Percentiles rank a stretch among this genome's conserved stretches.
These are phyloP conservation scores for Siphlonurus alternatus DNA, from an alignment of 2,888 invertebrate genomes.

Conservation along the genomic window DNA sequence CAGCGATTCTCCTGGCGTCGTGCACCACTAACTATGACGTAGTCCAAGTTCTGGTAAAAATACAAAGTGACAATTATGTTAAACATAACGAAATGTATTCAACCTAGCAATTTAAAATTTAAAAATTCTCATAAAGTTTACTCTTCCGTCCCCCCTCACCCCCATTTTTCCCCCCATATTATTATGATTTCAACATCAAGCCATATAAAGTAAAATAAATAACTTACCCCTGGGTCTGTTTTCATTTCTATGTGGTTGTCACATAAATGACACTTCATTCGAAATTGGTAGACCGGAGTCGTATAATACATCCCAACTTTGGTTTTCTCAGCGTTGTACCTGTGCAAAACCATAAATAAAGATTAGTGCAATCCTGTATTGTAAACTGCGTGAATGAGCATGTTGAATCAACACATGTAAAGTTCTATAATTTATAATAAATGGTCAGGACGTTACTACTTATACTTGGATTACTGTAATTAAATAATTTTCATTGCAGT, in stretches of 20 bases:
- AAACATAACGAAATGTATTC: background rate
- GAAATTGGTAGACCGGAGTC: conserved; percentile 93
- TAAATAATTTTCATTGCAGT: too few relatives aligned
- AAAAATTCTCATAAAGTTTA: too few relatives aligned
- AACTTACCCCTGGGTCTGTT: conserved; percentile 85
- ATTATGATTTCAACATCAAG: too few relatives aligned
- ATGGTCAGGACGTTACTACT: too few relatives aligned
- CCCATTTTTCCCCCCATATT: too few relatives aligned
- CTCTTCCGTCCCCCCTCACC: too few relatives aligned
- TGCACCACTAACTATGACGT: conserved; percentile 88
- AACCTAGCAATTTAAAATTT: too few relatives aligned
- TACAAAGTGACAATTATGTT: conserved; percentile 16
- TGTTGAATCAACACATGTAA: too few relatives aligned
- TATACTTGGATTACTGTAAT: too few relatives aligned
- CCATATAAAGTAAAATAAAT: too few relatives aligned
- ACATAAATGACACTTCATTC: conserved; percentile 98
- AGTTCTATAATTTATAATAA: too few relatives aligned
- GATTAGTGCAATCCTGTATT: background rate
- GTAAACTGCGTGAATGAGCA: too few relatives aligned
- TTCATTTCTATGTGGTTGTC: conserved; percentile 96
- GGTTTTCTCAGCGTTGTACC: conserved; percentile 88
- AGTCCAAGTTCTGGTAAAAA: conserved; percentile 90
- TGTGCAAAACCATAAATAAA: conserved; percentile 14
- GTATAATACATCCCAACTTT: conserved; percentile 96
- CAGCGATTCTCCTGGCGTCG: conserved; percentile 93